phyloP scores from a whole-genome alignment of 2,888 invertebrate genomes.

The Anoncus sp. region DNA sequence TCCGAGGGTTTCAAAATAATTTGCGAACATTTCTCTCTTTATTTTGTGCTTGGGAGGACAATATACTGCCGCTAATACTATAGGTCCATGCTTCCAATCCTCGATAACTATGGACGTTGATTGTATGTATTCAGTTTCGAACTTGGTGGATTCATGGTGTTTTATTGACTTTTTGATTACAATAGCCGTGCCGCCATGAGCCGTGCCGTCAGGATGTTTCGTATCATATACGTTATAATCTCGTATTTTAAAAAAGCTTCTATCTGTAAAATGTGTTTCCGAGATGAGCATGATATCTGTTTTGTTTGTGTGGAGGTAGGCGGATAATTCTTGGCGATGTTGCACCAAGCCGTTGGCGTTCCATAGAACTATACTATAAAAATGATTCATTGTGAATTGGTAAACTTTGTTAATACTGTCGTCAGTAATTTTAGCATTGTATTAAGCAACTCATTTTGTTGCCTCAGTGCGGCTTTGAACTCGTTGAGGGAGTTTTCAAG shows the following conservation, averaged over 20 bases:
- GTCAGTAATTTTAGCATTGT: slow-evolving; percentile 16
- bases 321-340: slow-evolving; percentile 39
- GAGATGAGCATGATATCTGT: slow-evolving; percentile 18
- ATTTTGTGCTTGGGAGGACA: slow-evolving; percentile 68
- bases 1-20: slow-evolving; percentile 59
- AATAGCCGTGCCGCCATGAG: slow-evolving; percentile 41
- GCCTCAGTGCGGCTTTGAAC: not conserved
- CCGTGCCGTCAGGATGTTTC: slow-evolving; percentile 56
- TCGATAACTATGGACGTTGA: slow-evolving; percentile 55
- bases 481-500: slow-evolving; percentile 1
- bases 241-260: slow-evolving; percentile 49
- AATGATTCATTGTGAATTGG: slow-evolving; percentile 1
- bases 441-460: slow-evolving; percentile 17
- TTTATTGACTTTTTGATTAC: slow-evolving; percentile 54
- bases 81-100: slow-evolving; percentile 48
- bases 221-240: slow-evolving; percentile 24
- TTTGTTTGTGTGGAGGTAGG: slow-evolving; percentile 32
- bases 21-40: slow-evolving; percentile 59
- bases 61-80: slow-evolving; percentile 55
- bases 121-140: slow-evolving; percentile 48
- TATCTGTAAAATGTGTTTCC: slow-evolving; percentile 55
- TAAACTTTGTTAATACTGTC: slow-evolving; percentile 21
- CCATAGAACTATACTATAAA: slow-evolving; percentile 54
- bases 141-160: slow-evolving; percentile 48
- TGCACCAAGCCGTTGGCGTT: slow-evolving; percentile 55